phyloP scores from a whole-genome alignment of 2,797 vertebrate species.

The Anguilla obscura region DNA sequence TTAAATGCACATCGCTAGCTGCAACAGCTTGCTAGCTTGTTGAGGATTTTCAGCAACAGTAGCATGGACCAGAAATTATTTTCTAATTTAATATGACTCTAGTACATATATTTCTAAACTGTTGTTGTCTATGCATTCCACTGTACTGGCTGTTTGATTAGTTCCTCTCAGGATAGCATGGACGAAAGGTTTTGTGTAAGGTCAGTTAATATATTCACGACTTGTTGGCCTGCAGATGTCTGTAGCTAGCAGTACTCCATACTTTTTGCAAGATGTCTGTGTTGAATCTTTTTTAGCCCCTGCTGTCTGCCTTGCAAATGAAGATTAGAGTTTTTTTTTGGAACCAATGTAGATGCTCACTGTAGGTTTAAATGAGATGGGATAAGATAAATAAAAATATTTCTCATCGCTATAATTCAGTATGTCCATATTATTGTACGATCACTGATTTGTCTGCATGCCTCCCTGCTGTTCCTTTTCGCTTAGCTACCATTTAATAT shows the following conservation, averaged over 20 bases:
- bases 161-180: no score
- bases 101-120: neutral
- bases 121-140: neutral
- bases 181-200: no score
- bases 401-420: neutral
- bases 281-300: no score
- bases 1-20: no score
- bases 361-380: no score
- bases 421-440: neutral
- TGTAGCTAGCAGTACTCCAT: neutral
- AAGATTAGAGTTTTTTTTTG: neutral
- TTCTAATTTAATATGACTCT: no score
- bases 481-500: neutral
- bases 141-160: no score
- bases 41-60: no score
- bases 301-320: no score
- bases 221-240: neutral
- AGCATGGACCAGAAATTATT: neutral
- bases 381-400: neutral
- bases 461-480: neutral
- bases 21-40: no score
- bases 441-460: neutral
- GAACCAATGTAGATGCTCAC: no score
- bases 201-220: neutral
- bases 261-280: no score